phyloP scores from a whole-genome alignment of 92 coral and sea anemone species.

The Chrysogorgia sp. region DNA sequence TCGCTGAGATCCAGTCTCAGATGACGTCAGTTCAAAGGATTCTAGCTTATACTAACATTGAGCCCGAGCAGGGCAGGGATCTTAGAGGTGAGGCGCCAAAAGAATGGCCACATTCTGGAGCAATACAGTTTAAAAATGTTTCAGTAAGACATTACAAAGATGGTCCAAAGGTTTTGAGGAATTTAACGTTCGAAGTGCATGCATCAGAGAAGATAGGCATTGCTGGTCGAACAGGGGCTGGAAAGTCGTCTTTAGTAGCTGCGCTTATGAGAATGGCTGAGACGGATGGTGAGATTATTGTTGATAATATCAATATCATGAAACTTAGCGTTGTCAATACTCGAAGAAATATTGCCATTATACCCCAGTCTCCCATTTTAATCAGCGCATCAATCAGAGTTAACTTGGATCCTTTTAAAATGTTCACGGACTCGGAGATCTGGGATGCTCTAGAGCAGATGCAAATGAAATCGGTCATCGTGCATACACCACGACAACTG shows the following conservation, averaged over 20 bases:
- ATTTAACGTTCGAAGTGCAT: neutral
- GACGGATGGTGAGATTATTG: neutral
- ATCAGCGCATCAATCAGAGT: neutral
- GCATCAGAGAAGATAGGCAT: constrained; percentile 8
- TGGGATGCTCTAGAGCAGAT: neutral
- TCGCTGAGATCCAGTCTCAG: constrained; percentile 11
- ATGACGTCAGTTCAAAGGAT: constrained; percentile 22
- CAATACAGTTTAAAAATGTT: constrained; percentile 7
- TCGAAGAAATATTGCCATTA: neutral
- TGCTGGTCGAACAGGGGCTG: constrained; percentile 7
- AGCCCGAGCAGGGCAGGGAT: constrained; percentile 4
- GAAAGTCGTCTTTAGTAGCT: constrained; percentile 4
- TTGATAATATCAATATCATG: neutral
- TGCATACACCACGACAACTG: neutral
- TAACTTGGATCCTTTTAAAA: neutral
- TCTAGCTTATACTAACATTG: constrained; percentile 17
- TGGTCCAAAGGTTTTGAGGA: constrained; percentile 2
- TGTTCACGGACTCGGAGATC: neutral
- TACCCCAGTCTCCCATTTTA: neutral
- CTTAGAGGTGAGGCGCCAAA: neutral
- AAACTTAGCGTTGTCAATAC: neutral
- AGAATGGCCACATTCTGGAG: constrained; percentile 9
- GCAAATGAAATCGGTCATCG: neutral
- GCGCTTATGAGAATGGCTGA: constrained; percentile 13
- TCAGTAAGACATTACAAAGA: neutral